Evolutionary conservation across 1,140 invertebrate species (phyloP).

Genomic region (Bombus turneri): DNA sequence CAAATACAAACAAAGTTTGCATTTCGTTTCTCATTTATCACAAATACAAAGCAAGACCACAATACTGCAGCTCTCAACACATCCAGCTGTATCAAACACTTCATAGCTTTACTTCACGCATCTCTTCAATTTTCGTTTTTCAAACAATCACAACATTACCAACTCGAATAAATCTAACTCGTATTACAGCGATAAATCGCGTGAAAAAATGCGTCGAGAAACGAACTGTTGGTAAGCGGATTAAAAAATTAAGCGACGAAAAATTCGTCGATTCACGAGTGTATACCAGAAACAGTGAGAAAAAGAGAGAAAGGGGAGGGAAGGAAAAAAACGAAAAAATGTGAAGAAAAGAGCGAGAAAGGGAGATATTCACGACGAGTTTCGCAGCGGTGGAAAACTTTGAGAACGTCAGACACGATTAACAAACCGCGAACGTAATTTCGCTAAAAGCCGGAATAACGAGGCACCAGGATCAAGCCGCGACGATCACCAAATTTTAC

Average conservation of each 20-base stretch:
- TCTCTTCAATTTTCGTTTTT: neutral
- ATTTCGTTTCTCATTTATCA: too few species aligned
- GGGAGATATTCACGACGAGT: constrained; percentile 6
- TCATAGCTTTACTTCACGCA: neutral
- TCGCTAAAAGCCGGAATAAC: constrained; percentile 63
- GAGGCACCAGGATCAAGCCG: constrained; percentile 22
- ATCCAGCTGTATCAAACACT: too few species aligned
- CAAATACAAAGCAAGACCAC: too few species aligned
- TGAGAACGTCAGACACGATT: constrained; percentile 52
- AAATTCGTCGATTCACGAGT: constrained; percentile 24
- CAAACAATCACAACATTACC: neutral
- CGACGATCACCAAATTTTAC: constrained; percentile 60
- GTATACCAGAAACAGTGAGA: neutral
- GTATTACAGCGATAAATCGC: constrained; percentile 31
- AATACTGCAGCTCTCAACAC: too few species aligned
- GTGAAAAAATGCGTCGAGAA: constrained; percentile 1
- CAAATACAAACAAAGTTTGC: too few species aligned
- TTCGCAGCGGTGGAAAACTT: constrained; percentile 33
- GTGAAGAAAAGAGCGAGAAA: neutral
- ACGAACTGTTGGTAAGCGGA: neutral
- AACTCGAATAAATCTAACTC: neutral
- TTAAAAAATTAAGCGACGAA: constrained; percentile 58
- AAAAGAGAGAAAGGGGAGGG: accelerated
- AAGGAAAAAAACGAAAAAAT: neutral
- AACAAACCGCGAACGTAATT: constrained; percentile 65